phyloP scores from a whole-genome alignment of 2,113 vertebrate genomes.

The Genyomyrus donnyi region DNA sequence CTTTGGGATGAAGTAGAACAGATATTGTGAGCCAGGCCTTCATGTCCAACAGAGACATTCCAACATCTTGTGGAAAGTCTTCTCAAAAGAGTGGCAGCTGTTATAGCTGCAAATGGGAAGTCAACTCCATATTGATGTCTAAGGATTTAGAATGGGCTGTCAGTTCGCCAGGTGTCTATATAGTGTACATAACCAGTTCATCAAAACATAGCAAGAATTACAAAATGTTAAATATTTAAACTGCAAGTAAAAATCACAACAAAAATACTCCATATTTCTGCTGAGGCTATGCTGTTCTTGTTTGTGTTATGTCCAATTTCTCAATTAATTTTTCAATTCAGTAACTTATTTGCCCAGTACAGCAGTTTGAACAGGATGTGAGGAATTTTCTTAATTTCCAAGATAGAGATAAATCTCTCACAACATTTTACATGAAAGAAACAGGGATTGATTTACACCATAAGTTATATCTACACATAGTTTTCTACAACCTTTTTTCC shows the following conservation, averaged over 20 bases:
- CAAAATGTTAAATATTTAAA: neutral
- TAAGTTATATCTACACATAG: neutral
- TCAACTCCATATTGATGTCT: no score
- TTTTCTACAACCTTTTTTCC: neutral
- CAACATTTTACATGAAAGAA: neutral
- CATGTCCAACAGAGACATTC: no score
- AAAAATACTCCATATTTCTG: neutral
- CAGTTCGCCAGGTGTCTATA: no score
- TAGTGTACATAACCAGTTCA: no score
- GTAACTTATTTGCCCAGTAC: neutral
- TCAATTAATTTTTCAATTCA: neutral
- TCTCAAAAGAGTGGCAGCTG: no score
- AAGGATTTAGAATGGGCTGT: no score
- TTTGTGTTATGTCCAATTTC: neutral
- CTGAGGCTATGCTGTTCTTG: neutral
- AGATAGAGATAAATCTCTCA: neutral
- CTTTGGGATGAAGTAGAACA: no score
- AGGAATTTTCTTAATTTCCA: neutral
- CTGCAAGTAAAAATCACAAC: neutral
- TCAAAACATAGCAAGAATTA: no score
- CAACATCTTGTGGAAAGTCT: no score
- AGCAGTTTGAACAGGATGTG: neutral
- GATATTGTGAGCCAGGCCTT: no score
- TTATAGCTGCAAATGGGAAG: no score
- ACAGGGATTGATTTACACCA: neutral